phyloP scores from a whole-genome alignment of 2,888 invertebrate genomes.

The Amphipyra berbera region DNA sequence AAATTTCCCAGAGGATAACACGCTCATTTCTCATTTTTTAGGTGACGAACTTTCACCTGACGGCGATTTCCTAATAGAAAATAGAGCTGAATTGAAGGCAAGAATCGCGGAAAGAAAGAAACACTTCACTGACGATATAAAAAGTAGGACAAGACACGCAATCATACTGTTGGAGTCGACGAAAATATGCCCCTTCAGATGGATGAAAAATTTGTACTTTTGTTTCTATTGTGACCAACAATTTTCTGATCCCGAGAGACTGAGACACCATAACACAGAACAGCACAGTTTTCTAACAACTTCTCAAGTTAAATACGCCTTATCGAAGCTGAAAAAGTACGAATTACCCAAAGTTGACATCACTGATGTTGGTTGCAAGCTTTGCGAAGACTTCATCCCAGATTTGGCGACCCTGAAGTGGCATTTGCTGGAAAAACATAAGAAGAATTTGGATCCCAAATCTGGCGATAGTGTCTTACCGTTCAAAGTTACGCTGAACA shows the following conservation, averaged over 20 bases:
- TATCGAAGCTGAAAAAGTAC: conserved; percentile 75
- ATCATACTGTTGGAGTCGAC: conserved; percentile 74
- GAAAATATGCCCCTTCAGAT: conserved; percentile 81
- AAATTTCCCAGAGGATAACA: conserved; percentile 46
- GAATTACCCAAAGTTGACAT: conserved; percentile 82
- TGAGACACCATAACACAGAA: conserved; percentile 71
- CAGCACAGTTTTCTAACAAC: conserved; percentile 68
- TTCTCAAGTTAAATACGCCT: conserved; percentile 66
- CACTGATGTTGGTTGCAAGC: conserved; percentile 74
- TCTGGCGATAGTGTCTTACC: conserved; percentile 77
- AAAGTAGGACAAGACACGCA: conserved; percentile 73
- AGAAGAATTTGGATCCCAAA: conserved; percentile 69
- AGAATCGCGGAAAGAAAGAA: conserved; percentile 56
- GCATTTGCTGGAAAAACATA: conserved; percentile 75
- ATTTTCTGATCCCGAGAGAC: conserved; percentile 71
- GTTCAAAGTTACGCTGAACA: conserved; percentile 72
- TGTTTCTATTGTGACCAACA: conserved; percentile 81
- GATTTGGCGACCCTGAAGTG: conserved; percentile 70
- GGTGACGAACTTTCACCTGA: conserved; percentile 70
- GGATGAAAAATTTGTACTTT: conserved; percentile 80
- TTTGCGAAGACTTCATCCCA: conserved; percentile 69
- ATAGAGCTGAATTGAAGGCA: conserved; percentile 43
- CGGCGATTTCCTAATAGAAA: conserved; percentile 43
- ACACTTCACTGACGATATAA: conserved; percentile 66
- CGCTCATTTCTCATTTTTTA: conserved; percentile 82